These are phyloP conservation scores for Chloroceryle amazona DNA, from an alignment of 2,797 vertebrate species.

Conservation along the genomic window DNA sequence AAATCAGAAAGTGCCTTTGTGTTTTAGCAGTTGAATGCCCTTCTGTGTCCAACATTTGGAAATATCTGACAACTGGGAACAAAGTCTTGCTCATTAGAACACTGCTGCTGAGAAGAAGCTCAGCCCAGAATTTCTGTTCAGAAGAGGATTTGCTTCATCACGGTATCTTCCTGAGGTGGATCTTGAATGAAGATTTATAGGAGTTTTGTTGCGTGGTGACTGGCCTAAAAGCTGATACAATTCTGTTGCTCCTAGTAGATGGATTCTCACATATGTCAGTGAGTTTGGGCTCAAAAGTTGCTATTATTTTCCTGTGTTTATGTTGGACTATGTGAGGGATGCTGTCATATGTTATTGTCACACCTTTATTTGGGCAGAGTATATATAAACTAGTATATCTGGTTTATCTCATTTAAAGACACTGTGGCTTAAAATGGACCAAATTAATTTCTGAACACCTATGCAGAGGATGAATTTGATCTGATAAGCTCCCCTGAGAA, in stretches of 20 bases:
- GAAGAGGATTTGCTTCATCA: neutral
- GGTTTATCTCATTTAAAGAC: neutral
- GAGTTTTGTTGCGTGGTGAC: neutral
- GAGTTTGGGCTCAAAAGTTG: neutral
- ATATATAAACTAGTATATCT: neutral
- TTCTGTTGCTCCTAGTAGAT: neutral
- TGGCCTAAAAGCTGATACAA: neutral
- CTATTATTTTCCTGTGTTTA: neutral
- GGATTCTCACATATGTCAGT: neutral
- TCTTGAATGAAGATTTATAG: neutral
- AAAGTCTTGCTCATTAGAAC: neutral
- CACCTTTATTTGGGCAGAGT: neutral
- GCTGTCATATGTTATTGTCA: fast-evolving
- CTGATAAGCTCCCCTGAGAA: neutral
- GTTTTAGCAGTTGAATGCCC: neutral
- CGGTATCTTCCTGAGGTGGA: neutral
- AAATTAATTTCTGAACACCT: neutral
- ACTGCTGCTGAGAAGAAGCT: neutral
- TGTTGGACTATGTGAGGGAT: neutral
- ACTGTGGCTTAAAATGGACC: neutral
- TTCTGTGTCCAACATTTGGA: neutral
- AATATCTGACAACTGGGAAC: neutral
- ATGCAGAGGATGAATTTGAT: neutral
- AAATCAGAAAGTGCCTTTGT: neutral
- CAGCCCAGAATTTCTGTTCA: neutral